Percentiles rank a stretch among this genome's conserved stretches.
Conservation (phyloP, 1,140 invertebrate species). For the Drosophila truncata region DNA sequence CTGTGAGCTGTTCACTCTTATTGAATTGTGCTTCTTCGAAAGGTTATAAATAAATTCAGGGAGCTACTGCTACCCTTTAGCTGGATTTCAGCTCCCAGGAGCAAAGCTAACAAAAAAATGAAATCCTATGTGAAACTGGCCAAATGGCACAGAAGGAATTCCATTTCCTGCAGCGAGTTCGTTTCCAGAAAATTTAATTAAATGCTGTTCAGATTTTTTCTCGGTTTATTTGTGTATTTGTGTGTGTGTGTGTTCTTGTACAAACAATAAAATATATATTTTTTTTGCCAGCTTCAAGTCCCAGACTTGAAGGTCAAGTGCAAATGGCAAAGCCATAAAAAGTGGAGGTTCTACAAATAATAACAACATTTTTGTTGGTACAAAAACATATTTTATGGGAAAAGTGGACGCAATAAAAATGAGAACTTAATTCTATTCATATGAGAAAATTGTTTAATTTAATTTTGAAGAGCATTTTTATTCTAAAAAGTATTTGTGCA, state of each 20-base stretch:
- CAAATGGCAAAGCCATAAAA: constrained; percentile 26
- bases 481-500: no score
- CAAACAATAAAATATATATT: constrained; percentile 21
- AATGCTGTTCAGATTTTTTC: constrained; percentile 36
- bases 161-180: constrained; percentile 43
- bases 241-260: constrained; percentile 18
- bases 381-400: background rate
- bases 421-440: background rate
- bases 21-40: constrained; percentile 37
- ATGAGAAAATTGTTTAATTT: background rate
- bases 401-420: background rate
- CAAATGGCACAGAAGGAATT: constrained; percentile 42
- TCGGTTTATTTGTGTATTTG: constrained; percentile 21
- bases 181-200: constrained; percentile 61
- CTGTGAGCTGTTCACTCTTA: constrained; percentile 5
- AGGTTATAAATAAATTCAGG: constrained; percentile 30
- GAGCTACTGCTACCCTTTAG: background rate
- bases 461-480: no score
- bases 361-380: background rate
- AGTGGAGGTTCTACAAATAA: constrained; percentile 12
- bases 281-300: constrained; percentile 1
- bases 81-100: constrained; percentile 16
- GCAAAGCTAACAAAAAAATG: background rate
- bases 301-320: constrained; percentile 36
- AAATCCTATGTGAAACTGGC: constrained; percentile 7